These are phyloP conservation scores for Sarcophaga caerulescens DNA, from an alignment of 2,888 invertebrate species.

Conservation along the genomic window DNA sequence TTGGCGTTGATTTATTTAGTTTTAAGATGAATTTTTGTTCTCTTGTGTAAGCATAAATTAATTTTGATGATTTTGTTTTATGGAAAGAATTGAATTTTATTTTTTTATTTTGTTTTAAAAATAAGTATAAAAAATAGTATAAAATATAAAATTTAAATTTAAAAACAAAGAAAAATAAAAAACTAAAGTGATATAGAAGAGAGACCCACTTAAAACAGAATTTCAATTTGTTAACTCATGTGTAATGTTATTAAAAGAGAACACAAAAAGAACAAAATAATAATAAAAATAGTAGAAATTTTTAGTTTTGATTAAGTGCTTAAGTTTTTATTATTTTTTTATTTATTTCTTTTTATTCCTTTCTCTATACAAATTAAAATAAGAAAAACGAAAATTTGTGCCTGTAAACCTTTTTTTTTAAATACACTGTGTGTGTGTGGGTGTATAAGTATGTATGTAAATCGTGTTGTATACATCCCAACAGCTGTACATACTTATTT, in stretches of 20 bases:
- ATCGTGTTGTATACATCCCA: no score
- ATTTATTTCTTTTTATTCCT: not conserved
- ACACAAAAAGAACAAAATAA: not conserved
- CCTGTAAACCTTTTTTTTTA: slow-evolving; percentile 17
- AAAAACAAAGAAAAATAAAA: slow-evolving; percentile 12
- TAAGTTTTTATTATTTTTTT: not conserved
- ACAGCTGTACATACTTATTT: slow-evolving; percentile 18
- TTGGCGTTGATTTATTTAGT: not conserved
- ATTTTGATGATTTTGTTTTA: not conserved
- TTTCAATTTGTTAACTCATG: not conserved
- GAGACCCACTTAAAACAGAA: slow-evolving; percentile 14
- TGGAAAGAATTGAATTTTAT: slow-evolving; percentile 7
- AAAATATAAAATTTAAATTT: slow-evolving; percentile 8
- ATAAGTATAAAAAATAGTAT: slow-evolving; percentile 15
- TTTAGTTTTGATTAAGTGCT: not conserved
- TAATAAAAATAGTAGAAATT: no score
- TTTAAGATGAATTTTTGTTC: no score
- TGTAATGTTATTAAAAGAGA: not conserved
- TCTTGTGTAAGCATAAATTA: no score
- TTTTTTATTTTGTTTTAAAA: not conserved
- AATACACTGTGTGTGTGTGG: not conserved
- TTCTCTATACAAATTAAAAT: not conserved
- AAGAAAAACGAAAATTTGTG: slow-evolving; percentile 46
- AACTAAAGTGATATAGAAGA: slow-evolving; percentile 3
- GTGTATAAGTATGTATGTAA: not conserved